Conservation (phyloP, 2,797 vertebrate species). For the Leucoraja ocellata region DNA sequence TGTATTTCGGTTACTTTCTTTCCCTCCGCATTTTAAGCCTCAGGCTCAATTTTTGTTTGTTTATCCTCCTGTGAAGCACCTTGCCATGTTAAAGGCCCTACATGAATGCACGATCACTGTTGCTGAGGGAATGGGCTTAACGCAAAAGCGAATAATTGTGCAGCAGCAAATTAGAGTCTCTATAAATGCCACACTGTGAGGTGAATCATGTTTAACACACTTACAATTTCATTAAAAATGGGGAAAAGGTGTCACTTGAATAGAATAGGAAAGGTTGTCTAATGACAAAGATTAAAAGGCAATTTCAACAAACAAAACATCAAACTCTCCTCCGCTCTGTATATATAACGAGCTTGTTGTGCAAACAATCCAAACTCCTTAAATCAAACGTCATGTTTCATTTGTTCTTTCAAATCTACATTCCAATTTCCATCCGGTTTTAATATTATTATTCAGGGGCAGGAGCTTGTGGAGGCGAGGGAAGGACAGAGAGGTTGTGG, state of each 20-base stretch:
- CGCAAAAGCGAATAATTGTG: neutral
- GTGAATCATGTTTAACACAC: neutral
- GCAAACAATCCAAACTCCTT: neutral
- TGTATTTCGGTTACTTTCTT: too few species aligned
- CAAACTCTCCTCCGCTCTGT: neutral
- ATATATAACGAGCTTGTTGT: neutral
- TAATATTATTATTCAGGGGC: neutral
- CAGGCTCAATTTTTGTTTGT: too few species aligned
- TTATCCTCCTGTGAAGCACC: too few species aligned
- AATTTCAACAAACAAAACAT: neutral
- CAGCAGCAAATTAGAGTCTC: neutral
- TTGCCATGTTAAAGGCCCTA: too few species aligned
- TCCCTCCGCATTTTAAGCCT: too few species aligned
- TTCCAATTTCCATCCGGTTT: neutral
- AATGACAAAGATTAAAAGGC: constrained; percentile 15
- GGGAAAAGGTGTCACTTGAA: neutral
- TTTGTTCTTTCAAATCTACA: neutral
- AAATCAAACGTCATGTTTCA: neutral
- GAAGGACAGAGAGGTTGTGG: neutral
- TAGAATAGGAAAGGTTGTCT: neutral
- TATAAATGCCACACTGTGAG: neutral
- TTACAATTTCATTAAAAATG: neutral
- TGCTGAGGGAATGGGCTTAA: neutral
- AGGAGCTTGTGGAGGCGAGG: neutral
- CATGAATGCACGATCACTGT: neutral